Conservation (phyloP, 2,113 vertebrate genomes). For the Macroglossus sobrinus region DNA sequence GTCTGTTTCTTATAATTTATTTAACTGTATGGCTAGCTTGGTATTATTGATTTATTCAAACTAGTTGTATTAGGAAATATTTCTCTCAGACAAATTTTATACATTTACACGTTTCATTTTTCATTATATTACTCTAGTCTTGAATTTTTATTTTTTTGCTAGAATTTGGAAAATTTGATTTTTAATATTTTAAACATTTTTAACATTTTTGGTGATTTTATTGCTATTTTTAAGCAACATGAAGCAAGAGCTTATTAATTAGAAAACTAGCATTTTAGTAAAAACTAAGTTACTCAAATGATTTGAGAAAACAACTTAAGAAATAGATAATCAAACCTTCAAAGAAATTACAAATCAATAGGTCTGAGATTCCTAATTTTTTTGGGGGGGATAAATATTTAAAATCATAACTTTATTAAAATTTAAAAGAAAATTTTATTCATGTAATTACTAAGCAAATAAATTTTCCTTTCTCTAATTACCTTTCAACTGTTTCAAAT, state of each 20-base stretch:
- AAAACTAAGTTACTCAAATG: slow-evolving; percentile 3
- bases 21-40: not conserved
- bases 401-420: slow-evolving; percentile 41
- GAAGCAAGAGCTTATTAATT: not conserved
- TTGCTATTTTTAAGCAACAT: not conserved
- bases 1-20: not conserved
- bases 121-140: not conserved
- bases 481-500: not conserved
- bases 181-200: not conserved
- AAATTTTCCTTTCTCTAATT: slow-evolving; percentile 37
- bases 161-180: not conserved
- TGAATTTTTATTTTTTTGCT: not conserved
- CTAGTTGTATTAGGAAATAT: not conserved
- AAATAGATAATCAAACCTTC: not conserved
- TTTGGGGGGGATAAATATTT: not conserved
- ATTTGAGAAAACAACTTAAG: not conserved
- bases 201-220: not conserved
- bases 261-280: not conserved
- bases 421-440: slow-evolving; percentile 21
- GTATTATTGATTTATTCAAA: not conserved
- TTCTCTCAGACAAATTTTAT: not conserved
- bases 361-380: not conserved
- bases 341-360: not conserved
- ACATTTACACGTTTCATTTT: not conserved
- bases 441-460: slow-evolving; percentile 20